A percentile compares a stretch with the other conserved stretches of the same genome.
Evolutionary conservation across 2,797 vertebrate species (phyloP).

Genomic region (Karalla daura): DNA sequence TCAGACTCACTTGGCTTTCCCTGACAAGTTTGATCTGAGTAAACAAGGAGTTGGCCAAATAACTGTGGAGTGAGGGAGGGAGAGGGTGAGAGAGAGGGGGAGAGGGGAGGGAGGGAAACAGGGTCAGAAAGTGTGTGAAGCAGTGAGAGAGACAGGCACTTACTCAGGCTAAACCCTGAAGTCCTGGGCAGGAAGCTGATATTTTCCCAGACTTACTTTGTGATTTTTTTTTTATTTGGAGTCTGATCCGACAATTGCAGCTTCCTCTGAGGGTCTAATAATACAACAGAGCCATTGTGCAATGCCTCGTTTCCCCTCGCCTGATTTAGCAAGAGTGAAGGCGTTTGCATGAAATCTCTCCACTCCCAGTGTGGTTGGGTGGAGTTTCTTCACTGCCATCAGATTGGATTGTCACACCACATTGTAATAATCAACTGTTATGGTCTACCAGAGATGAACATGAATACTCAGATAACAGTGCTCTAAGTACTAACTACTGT

Average conservation of each 20-base stretch:
- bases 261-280: conserved; percentile 82
- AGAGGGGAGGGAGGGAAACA: neutral
- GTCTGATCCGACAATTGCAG: conserved; percentile 82
- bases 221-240: conserved; percentile 58
- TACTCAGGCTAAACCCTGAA: conserved; percentile 58
- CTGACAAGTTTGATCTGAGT: conserved; percentile 64
- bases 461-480: conserved; percentile 47
- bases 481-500: conserved; percentile 9
- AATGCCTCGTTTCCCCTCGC: conserved; percentile 70
- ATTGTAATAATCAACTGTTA: conserved; percentile 64
- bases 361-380: conserved; percentile 63
- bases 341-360: conserved; percentile 72
- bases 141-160: conserved; percentile 52
- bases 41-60: conserved; percentile 64
- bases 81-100: neutral
- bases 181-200: conserved; percentile 74
- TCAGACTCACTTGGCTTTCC: conserved; percentile 57
- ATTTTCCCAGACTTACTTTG: conserved; percentile 78
- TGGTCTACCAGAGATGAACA: conserved; percentile 58
- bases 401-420: conserved; percentile 72
- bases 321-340: conserved; percentile 71
- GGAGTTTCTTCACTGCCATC: conserved; percentile 64
- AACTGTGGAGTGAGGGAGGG: conserved; percentile 35
- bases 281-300: conserved; percentile 75
- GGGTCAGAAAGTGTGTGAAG: conserved; percentile 59